These are phyloP conservation scores for Zalophus californianus DNA, from an alignment of 2,797 vertebrate genomes.

Conservation along the genomic window DNA sequence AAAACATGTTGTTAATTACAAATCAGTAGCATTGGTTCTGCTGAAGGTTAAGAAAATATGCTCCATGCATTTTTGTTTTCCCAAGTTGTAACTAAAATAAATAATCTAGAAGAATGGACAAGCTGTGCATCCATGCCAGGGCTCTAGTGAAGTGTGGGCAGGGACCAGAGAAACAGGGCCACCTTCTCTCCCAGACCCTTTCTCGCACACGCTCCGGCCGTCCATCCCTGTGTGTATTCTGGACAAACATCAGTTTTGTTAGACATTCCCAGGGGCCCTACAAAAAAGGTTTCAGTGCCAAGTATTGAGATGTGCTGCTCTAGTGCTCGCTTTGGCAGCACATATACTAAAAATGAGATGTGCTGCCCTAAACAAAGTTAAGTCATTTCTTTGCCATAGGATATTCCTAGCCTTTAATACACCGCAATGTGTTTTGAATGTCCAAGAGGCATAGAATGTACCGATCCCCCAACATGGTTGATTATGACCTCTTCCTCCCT, in stretches of 20 bases:
- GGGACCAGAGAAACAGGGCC: background rate
- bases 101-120: background rate
- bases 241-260: background rate
- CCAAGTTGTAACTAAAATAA: background rate
- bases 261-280: background rate
- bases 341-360: no score
- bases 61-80: background rate
- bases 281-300: background rate
- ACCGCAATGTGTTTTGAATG: background rate
- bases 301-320: background rate
- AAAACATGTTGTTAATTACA: background rate
- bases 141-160: background rate
- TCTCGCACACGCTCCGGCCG: rapidly evolving
- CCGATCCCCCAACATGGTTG: background rate
- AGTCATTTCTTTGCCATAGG: background rate
- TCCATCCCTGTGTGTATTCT: rapidly evolving
- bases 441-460: background rate
- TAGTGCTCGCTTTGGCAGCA: background rate
- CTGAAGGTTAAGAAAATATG: background rate
- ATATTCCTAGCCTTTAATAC: background rate
- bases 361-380: background rate
- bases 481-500: background rate
- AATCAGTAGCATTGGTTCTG: background rate
- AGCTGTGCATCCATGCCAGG: rapidly evolving
- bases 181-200: background rate